Percentiles rank a stretch among this genome's conserved stretches.
phyloP scores from a whole-genome alignment of 1,140 invertebrate genomes.

The Triops longicaudatus region DNA sequence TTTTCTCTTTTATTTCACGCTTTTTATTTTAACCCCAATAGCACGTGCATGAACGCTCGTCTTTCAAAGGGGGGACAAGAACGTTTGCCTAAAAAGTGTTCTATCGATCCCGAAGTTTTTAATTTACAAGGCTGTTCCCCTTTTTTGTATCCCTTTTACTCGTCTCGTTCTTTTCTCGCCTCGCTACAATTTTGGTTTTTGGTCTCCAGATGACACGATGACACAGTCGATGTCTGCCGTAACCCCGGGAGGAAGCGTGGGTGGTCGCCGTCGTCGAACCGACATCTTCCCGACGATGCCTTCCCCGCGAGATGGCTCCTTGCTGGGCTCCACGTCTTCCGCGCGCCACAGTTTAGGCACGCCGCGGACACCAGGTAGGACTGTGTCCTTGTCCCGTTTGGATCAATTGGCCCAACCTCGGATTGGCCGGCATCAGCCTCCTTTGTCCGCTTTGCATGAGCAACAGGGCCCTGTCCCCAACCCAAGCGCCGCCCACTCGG shows the following conservation, averaged over 20 bases:
- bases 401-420: constrained; percentile 70
- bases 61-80: constrained; percentile 19
- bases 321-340: constrained; percentile 35
- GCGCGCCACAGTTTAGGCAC: constrained; percentile 14
- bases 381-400: constrained; percentile 82
- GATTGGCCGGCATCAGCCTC: constrained; percentile 42
- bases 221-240: constrained; percentile 31
- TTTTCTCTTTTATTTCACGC: neutral
- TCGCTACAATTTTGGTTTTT: constrained; percentile 31
- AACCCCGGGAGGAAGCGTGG: constrained; percentile 28
- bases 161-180: constrained; percentile 31
- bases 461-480: constrained; percentile 31
- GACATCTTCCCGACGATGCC: constrained; percentile 83
- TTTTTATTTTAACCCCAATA: neutral
- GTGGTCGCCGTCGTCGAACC: constrained; percentile 60
- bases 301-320: constrained; percentile 43
- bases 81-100: constrained; percentile 31
- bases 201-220: constrained; percentile 30
- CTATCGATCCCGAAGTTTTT: constrained; percentile 25
- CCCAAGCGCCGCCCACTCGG: constrained; percentile 38
- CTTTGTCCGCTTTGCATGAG: constrained; percentile 34
- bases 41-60: constrained; percentile 19
- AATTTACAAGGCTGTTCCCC: constrained; percentile 27
- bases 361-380: constrained; percentile 55
- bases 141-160: constrained; percentile 28